Conservation (phyloP, 53 echinoderm and acorn worm species). For the Arbacia lixula region DNA sequence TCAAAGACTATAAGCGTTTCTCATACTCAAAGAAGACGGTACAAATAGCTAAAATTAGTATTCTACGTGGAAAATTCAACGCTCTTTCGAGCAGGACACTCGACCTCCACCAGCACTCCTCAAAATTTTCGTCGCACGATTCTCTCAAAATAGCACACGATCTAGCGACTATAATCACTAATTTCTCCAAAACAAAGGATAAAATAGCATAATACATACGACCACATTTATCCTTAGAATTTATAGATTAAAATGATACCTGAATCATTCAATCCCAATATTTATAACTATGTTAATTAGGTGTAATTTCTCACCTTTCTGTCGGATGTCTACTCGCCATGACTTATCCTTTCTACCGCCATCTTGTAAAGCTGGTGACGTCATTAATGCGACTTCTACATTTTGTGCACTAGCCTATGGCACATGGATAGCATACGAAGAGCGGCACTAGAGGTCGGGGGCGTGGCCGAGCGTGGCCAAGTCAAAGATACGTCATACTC, state of each 20-base stretch:
- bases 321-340: slow-evolving; percentile 87
- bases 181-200: not conserved
- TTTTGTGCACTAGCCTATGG: too few species aligned
- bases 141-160: not conserved
- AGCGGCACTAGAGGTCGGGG: too few species aligned
- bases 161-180: slow-evolving; percentile 28
- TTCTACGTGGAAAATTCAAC: too few species aligned
- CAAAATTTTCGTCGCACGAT: slow-evolving; percentile 22
- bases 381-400: too few species aligned
- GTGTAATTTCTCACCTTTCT: slow-evolving; percentile 73
- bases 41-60: too few species aligned
- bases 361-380: slow-evolving; percentile 72
- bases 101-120: slow-evolving; percentile 36
- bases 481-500: too few species aligned
- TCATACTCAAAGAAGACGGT: too few species aligned
- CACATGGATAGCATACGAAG: too few species aligned
- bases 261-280: not conserved
- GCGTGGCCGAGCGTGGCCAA: too few species aligned
- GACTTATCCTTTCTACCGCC: slow-evolving; percentile 65
- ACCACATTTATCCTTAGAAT: slow-evolving; percentile 5
- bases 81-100: slow-evolving; percentile 5
- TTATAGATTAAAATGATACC: slow-evolving; percentile 16
- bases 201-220: slow-evolving; percentile 14
- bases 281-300: slow-evolving; percentile 30
- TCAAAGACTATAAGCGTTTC: too few species aligned